phyloP scores from a whole-genome alignment of 2,888 invertebrate species.

The Meteorus cinctellus region DNA sequence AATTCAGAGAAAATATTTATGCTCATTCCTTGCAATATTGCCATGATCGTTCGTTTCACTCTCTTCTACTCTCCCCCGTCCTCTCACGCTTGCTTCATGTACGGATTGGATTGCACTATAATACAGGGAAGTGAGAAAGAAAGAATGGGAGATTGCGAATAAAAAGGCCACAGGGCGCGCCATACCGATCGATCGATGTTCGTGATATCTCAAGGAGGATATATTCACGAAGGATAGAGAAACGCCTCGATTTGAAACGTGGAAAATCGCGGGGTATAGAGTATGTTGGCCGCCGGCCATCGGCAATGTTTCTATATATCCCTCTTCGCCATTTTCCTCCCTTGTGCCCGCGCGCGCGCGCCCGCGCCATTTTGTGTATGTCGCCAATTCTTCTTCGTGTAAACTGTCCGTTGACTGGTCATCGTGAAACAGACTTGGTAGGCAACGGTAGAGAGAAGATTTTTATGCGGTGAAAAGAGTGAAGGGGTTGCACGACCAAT shows the following conservation, averaged over 20 bases:
- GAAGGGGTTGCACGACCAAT: background rate
- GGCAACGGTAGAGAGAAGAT: background rate
- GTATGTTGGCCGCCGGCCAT: conserved; percentile 49
- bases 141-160: conserved; percentile 22
- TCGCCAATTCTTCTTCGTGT: conserved; percentile 33
- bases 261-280: conserved; percentile 45
- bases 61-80: background rate
- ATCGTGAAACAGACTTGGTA: conserved; percentile 2
- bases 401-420: conserved; percentile 40
- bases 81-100: background rate
- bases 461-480: background rate
- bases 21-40: conserved; percentile 31
- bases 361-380: conserved; percentile 28
- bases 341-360: conserved; percentile 9
- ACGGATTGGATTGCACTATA: background rate
- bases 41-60: conserved; percentile 23
- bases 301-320: conserved; percentile 30
- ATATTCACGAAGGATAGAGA: conserved; percentile 27
- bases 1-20: conserved; percentile 32
- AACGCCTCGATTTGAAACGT: conserved; percentile 46
- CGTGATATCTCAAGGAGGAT: conserved; percentile 36
- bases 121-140: conserved; percentile 18
- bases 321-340: conserved; percentile 30
- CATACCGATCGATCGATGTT: conserved; percentile 36
- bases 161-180: conserved; percentile 41